These are phyloP conservation scores for Cephus rjabovi DNA, from an alignment of 2,888 invertebrate genomes.

Conservation along the genomic window DNA sequence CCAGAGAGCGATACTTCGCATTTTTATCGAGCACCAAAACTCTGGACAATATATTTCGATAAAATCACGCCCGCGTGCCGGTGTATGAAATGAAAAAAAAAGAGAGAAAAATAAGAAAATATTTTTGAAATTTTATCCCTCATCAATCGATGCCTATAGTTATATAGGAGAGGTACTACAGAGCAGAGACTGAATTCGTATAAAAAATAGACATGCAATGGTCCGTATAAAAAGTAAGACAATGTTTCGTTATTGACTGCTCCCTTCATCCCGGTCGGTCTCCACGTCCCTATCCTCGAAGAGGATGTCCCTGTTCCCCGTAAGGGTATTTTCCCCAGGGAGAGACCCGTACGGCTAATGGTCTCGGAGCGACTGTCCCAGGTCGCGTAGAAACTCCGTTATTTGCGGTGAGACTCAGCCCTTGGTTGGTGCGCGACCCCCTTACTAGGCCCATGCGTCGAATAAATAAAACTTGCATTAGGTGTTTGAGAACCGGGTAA, in stretches of 20 bases:
- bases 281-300: background rate
- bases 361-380: conserved; percentile 38
- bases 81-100: background rate
- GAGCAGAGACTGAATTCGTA: background rate
- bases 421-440: conserved; percentile 25
- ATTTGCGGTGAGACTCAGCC: conserved; percentile 32
- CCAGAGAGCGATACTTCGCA: background rate
- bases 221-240: background rate
- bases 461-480: conserved; percentile 35
- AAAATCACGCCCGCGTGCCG: background rate
- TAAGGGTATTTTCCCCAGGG: conserved; percentile 28
- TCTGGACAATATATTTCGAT: background rate
- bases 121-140: background rate
- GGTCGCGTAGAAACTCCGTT: conserved; percentile 34
- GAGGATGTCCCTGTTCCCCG: conserved; percentile 18
- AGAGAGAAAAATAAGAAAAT: too few species aligned
- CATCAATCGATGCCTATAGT: background rate
- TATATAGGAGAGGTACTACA: background rate
- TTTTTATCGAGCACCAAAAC: background rate
- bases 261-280: background rate
- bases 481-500: background rate
- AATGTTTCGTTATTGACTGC: background rate
- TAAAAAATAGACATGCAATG: background rate
- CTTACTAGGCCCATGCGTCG: conserved; percentile 38
- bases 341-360: conserved; percentile 34